A percentile compares a stretch with the other conserved stretches of the same genome.
Conservation (phyloP, 2,888 invertebrate genomes). For the Disparrhopalites patrizii region DNA sequence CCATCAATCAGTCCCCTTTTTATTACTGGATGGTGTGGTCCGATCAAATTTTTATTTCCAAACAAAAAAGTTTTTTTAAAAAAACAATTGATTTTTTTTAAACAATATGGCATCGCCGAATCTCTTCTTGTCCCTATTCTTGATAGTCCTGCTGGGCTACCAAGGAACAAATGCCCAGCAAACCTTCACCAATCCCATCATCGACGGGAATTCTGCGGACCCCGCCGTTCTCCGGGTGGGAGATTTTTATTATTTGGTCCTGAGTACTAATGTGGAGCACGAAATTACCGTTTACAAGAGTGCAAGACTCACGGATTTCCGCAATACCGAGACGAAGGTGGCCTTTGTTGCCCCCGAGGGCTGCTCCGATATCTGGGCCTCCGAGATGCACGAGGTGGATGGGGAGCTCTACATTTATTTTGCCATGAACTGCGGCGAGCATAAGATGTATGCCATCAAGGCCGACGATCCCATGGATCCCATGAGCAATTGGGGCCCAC, state of each 20-base stretch:
- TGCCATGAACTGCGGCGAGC: slow-evolving; percentile 35
- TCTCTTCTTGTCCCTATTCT: no score
- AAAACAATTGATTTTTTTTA: no score
- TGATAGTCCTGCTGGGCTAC: no score
- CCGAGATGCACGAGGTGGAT: slow-evolving; percentile 18
- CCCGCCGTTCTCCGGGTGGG: slow-evolving; percentile 4
- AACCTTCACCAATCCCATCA: slow-evolving; percentile 17
- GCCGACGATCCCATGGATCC: slow-evolving; percentile 37
- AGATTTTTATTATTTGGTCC: not conserved
- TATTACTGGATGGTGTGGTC: no score
- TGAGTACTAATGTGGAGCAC: not conserved
- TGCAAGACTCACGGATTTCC: slow-evolving; percentile 8
- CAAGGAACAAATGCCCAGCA: not conserved
- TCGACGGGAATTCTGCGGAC: slow-evolving; percentile 10
- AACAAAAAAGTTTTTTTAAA: no score
- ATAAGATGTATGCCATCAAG: slow-evolving; percentile 42
- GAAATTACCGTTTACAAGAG: slow-evolving; percentile 14
- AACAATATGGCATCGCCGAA: no score
- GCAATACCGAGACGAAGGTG: not conserved
- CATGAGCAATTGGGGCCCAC: slow-evolving; percentile 35
- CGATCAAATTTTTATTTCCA: no score
- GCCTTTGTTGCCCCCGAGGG: not conserved
- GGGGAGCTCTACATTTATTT: slow-evolving; percentile 23
- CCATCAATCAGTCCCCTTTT: no score
- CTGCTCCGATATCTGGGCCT: slow-evolving; percentile 19